Percentiles rank a stretch among this genome's conserved stretches.
phyloP scores from a whole-genome alignment of 2,888 invertebrate genomes.

The Dinocampus coccinellae region DNA sequence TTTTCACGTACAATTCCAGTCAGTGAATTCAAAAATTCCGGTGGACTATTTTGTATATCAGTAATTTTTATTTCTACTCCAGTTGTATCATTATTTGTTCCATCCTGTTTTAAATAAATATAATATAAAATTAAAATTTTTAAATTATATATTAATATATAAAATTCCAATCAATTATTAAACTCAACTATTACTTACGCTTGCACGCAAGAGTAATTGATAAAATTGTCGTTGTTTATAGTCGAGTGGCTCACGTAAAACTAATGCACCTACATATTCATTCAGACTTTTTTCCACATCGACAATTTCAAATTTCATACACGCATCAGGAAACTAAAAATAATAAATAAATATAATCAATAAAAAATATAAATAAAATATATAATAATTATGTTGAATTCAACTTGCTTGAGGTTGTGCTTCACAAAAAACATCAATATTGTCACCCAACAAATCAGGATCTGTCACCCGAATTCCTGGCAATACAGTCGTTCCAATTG shows the following conservation, averaged over 20 bases:
- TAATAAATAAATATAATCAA: neutral
- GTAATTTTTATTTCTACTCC: slow-evolving; percentile 83
- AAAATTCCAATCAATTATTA: neutral
- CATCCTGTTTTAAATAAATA: slow-evolving; percentile 75
- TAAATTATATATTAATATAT: neutral
- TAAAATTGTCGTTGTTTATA: slow-evolving; percentile 84
- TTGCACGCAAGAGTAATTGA: slow-evolving; percentile 82
- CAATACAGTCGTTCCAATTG: slow-evolving; percentile 80
- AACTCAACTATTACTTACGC: slow-evolving; percentile 73
- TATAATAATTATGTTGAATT: slow-evolving; percentile 29
- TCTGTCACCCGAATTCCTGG: slow-evolving; percentile 82
- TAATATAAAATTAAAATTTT: neutral
- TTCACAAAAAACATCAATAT: slow-evolving; percentile 80
- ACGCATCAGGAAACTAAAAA: slow-evolving; percentile 76
- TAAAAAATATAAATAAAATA: slow-evolving; percentile 37
- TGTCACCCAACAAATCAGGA: slow-evolving; percentile 84
- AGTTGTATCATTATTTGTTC: slow-evolving; percentile 79
- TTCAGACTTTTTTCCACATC: slow-evolving; percentile 76
- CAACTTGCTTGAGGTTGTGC: slow-evolving; percentile 70
- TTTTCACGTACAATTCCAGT: slow-evolving; percentile 86
- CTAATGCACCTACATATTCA: slow-evolving; percentile 79
- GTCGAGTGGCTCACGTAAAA: slow-evolving; percentile 79
- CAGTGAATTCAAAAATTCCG: slow-evolving; percentile 84
- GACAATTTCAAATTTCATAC: slow-evolving; percentile 79
- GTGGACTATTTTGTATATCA: slow-evolving; percentile 90